Percentiles rank a stretch among this genome's conserved stretches.
phyloP scores from a whole-genome alignment of 2,797 vertebrate species.

The Halcyon leucocephala region DNA sequence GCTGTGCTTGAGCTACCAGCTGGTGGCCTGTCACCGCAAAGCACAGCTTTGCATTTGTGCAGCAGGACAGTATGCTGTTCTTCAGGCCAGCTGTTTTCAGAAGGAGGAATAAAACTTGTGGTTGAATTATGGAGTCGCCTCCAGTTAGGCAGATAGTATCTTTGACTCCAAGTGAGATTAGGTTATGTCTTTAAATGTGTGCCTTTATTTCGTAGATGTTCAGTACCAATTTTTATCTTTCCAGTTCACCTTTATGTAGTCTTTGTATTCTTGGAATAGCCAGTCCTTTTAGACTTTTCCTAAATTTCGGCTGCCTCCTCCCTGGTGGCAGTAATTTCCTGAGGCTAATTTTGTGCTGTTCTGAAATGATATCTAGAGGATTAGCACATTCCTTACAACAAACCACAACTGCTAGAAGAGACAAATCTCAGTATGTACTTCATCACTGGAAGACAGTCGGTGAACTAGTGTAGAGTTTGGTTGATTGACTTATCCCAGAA shows the following conservation, averaged over 20 bases:
- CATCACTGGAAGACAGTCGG: not conserved
- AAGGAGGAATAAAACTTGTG: not conserved
- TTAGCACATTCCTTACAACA: not conserved
- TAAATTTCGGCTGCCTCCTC: not conserved
- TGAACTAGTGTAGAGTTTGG: not conserved
- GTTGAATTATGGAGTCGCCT: not conserved
- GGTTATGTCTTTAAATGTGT: not conserved
- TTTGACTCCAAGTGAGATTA: not conserved
- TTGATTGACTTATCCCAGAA: not conserved
- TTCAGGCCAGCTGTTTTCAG: not conserved
- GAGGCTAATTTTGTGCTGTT: not conserved
- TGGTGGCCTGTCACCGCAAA: not conserved
- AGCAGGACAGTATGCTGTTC: not conserved
- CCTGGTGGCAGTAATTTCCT: not conserved
- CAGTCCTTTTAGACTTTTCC: not conserved
- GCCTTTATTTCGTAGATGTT: not conserved
- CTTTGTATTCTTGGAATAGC: not conserved
- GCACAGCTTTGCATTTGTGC: not conserved
- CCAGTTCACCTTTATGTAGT: not conserved
- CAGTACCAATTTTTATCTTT: not conserved
- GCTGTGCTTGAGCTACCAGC: not conserved
- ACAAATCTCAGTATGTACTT: fast-evolving
- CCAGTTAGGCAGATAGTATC: not conserved
- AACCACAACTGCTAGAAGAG: not conserved
- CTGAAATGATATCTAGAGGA: not conserved